Percentiles rank a stretch among this genome's conserved stretches.
These are phyloP conservation scores for Parotocinclus haroldoi DNA, from an alignment of 2,797 vertebrate species.

Conservation along the genomic window DNA sequence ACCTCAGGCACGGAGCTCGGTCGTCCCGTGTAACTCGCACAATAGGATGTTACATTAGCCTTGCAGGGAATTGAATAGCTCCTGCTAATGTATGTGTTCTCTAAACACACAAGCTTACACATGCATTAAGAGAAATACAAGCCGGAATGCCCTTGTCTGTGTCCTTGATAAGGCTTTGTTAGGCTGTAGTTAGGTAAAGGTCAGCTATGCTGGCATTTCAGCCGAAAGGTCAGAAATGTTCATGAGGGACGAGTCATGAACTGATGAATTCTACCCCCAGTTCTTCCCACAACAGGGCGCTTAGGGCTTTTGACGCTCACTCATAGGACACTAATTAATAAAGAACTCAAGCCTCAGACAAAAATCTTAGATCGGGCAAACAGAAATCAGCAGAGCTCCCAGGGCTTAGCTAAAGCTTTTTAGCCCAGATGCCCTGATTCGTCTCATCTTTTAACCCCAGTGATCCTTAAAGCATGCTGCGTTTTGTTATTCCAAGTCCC, in stretches of 20 bases:
- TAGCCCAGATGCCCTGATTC: no score
- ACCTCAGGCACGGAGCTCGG: slow-evolving; percentile 1
- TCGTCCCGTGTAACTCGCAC: slow-evolving; percentile 8
- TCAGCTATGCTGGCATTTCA: slow-evolving; percentile 38
- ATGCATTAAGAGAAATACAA: neutral
- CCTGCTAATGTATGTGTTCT: neutral
- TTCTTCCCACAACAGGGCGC: slow-evolving; percentile 2
- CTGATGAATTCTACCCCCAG: slow-evolving; percentile 22
- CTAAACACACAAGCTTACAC: slow-evolving; percentile 11
- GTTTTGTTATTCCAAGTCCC: slow-evolving; percentile 1
- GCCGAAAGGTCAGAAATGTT: slow-evolving; percentile 38
- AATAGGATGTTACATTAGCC: slow-evolving; percentile 35
- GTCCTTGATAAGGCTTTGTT: slow-evolving; percentile 17
- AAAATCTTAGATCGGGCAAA: neutral
- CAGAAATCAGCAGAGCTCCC: no score
- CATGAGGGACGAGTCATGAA: slow-evolving; percentile 8
- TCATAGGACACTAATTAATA: slow-evolving; percentile 23
- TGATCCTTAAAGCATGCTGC: slow-evolving; percentile 2
- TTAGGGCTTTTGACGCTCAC: slow-evolving; percentile 19
- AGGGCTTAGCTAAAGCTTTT: no score
- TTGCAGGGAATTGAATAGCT: slow-evolving; percentile 5
- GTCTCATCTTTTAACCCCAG: neutral
- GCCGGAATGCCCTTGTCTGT: slow-evolving; percentile 11
- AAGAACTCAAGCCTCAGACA: slow-evolving; percentile 1
- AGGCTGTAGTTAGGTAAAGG: slow-evolving; percentile 34